A percentile compares a stretch with the other conserved stretches of the same genome.
Conservation (phyloP, 2,888 invertebrate genomes). For the Rhagonycha fulva region DNA sequence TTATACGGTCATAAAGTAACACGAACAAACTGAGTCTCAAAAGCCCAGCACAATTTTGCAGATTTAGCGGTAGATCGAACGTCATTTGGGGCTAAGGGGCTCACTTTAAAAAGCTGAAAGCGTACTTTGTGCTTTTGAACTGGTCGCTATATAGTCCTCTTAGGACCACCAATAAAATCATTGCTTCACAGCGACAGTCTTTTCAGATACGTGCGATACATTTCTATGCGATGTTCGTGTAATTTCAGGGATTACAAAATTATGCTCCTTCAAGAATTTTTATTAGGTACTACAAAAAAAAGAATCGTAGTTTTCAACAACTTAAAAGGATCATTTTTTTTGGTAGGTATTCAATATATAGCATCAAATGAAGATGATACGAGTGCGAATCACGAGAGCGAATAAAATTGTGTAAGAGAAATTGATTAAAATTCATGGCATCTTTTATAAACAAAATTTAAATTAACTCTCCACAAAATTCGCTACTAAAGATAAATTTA, state of each 20-base stretch:
- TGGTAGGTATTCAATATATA: too few species aligned
- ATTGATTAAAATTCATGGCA: slow-evolving; percentile 48
- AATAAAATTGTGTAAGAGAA: slow-evolving; percentile 35
- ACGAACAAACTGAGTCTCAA: slow-evolving; percentile 39
- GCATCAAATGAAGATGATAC: too few species aligned
- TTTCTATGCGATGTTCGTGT: background rate
- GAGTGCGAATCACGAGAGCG: background rate
- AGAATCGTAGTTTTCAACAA: background rate
- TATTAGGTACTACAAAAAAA: background rate
- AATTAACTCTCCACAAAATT: slow-evolving; percentile 46
- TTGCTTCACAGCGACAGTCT: slow-evolving; percentile 39
- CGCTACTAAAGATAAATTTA: slow-evolving; percentile 52
- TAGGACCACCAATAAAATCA: slow-evolving; percentile 54
- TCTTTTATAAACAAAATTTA: slow-evolving; percentile 49
- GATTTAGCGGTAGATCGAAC: slow-evolving; percentile 54
- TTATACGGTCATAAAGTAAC: slow-evolving; percentile 29
- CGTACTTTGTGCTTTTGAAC: slow-evolving; percentile 54
- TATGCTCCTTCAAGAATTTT: background rate
- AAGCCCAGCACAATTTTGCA: slow-evolving; percentile 51
- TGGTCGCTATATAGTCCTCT: slow-evolving; percentile 46
- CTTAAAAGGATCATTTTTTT: too few species aligned
- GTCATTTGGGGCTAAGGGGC: slow-evolving; percentile 56
- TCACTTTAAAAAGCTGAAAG: slow-evolving; percentile 57
- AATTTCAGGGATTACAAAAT: background rate
- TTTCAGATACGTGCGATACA: slow-evolving; percentile 8